Percentiles rank a stretch among this genome's conserved stretches.
phyloP scores from a whole-genome alignment of 2,888 invertebrate genomes.

The Philopedon plagiatum region DNA sequence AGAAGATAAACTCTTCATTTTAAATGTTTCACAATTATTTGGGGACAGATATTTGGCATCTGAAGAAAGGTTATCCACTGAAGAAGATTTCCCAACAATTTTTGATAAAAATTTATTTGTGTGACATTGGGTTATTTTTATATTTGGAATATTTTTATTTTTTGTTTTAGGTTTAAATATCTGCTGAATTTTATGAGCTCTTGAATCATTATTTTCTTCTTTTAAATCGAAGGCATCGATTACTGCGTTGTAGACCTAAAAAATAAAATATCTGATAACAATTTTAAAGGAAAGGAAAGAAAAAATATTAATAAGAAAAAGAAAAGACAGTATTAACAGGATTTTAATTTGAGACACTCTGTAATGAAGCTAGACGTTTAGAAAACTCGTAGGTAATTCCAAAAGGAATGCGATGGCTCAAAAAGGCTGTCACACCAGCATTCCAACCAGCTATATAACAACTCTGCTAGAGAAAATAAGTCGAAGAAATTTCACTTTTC shows the following conservation, averaged over 20 bases:
- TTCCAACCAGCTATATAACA: not conserved
- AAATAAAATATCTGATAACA: constrained; percentile 35
- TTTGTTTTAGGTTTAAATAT: constrained; percentile 67
- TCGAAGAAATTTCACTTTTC: not conserved
- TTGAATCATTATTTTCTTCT: constrained; percentile 63
- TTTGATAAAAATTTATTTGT: constrained; percentile 70
- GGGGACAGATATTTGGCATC: constrained; percentile 54
- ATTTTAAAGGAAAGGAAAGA: too few species aligned
- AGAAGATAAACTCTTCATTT: constrained; percentile 68
- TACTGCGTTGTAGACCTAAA: constrained; percentile 69
- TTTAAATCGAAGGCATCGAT: constrained; percentile 70
- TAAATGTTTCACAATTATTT: constrained; percentile 56
- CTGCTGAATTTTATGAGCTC: constrained; percentile 68
- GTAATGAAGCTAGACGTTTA: not conserved
- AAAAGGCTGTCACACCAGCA: constrained; percentile 4
- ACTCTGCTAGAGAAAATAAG: not conserved
- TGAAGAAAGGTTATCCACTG: constrained; percentile 69
- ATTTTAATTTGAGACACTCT: not conserved
- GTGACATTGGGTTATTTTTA: constrained; percentile 67
- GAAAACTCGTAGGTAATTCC: not conserved
- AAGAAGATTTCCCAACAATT: constrained; percentile 69
- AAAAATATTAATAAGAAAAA: too few species aligned
- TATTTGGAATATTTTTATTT: constrained; percentile 63
- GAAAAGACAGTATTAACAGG: too few species aligned
- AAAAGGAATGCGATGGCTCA: not conserved